Base-by-base conservation (phyloP, 2,797 vertebrate species). In the Aeoliscus strigatus region DNA sequence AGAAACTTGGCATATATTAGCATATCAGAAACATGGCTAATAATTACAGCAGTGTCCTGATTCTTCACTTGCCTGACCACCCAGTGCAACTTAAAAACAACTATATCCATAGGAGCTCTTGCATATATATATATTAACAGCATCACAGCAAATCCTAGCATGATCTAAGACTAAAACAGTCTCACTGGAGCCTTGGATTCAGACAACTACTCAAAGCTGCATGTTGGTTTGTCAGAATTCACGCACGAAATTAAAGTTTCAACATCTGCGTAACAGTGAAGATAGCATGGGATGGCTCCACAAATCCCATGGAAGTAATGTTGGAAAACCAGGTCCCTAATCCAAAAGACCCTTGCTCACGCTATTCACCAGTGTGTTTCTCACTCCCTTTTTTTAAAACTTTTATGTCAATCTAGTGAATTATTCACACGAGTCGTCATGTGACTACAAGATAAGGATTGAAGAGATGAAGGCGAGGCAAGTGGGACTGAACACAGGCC, bases 401-500 rank as follows among this genome's bases (percentile, higher is more conserved):
- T 74, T 77, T 76, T 12, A 81, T 78, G 40, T 14, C 39, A 70
- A 80, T 50, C 32, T 28, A 24, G 16, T 76, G 28, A 78, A 82
- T 81, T 70, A 75, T 72, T 74, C 57, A 76, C 27, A 34, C 3
- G 6, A 27, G 13, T 52, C 59, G 60, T 65, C 62, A 63, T 59
- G 77, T 47, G 27, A 38, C 55, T 40, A 63, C 41, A 13, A 42
- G 43, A 14, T 25, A 15, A 12, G 18, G 61, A 57, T 58, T 68
- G 39, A 57, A 49, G 27, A 25, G 26, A 48, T 31, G 48, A 46
- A 39, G 31, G 39, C 29, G 39, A 42, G 21, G 38, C 25, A 39
- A 48, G 28, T 21, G 11, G 24, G 21, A 28, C 31, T 31, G 50
- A 37, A 18, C 31, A 27, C 14, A 34, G 38, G 56, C 32, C n/a